Base-by-base conservation (phyloP, 2,797 vertebrate species). In the Cossypha caffra region DNA sequence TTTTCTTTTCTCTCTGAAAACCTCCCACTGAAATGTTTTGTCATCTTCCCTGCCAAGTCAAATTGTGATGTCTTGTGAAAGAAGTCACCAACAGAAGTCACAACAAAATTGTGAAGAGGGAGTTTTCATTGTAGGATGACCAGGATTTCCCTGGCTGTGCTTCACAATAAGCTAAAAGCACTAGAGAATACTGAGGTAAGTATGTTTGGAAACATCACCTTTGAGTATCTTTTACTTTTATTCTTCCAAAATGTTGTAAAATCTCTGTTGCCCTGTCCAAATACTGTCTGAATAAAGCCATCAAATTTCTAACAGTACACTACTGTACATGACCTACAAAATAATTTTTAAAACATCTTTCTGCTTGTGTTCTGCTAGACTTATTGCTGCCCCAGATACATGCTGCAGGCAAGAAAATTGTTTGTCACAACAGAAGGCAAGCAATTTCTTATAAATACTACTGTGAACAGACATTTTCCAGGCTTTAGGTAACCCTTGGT, bases 401-500 rank as follows among this genome's bases (percentile, higher is more conserved):
- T 57, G 82, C 85, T 81, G 31, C 68, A 88, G 72, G 91, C 62
- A 64, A 86, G 57, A 90, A 94, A 80, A 85, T 26, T 80, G 37
- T 91, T 88, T 94, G 45, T 77, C 90, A 83, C 72, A 83, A 74
- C 16, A 90, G 54, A 89, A 80, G 91, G 14, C 26, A 61, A 86
- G 16, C 10, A 62, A 74, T 80, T 91, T 88, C 76, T 93, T 74
- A 75, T 18, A 88, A 93, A 91, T 33, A 29, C 6, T 76, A 28
- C 52, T 33, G 5, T 17, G 33, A 81, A 43, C 29, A 64, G 68
- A 77, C 0, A 7, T 51, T 93, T 91, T 40, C 45, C 45, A 88
- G 77, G 50, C 8, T 86, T 81, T 52, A 55, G 73, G 55, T 76
- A 85, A 82, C 71, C 51, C 40, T 82, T 85, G 33, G 29, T 80